A percentile compares a stretch with the other conserved stretches of the same genome.
phyloP scores from a whole-genome alignment of 2,797 vertebrate species.

The Xenopus petersii region DNA sequence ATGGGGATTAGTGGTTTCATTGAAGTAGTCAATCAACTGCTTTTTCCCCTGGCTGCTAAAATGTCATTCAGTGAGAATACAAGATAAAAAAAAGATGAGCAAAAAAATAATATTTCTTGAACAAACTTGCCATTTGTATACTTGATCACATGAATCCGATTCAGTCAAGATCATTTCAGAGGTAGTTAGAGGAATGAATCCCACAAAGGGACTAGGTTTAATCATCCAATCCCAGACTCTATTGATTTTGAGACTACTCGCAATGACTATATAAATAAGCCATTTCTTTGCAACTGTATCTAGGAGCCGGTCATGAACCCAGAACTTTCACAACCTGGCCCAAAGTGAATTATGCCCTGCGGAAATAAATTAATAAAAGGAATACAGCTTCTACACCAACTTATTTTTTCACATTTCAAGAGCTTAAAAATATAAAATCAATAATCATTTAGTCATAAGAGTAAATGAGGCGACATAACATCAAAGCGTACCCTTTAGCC shows the following conservation, averaged over 20 bases:
- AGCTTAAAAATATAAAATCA: constrained; percentile 87
- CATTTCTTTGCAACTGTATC: constrained; percentile 79
- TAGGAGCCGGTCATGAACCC: constrained; percentile 77
- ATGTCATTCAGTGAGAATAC: constrained; percentile 64
- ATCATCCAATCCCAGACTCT: constrained; percentile 80
- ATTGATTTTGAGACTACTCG: constrained; percentile 81
- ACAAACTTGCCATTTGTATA: constrained; percentile 70
- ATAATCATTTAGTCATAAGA: constrained; percentile 94
- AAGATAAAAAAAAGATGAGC: constrained; percentile 61
- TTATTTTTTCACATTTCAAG: constrained; percentile 81
- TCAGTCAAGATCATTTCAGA: constrained; percentile 68
- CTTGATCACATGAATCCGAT: constrained; percentile 69
- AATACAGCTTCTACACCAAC: constrained; percentile 76
- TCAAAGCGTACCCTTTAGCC: constrained; percentile 83
- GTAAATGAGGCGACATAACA: constrained; percentile 88
- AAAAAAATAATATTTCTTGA: constrained; percentile 67
- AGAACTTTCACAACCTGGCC: constrained; percentile 77
- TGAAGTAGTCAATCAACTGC: constrained; percentile 63
- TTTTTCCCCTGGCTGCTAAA: constrained; percentile 59
- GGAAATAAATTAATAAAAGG: constrained; percentile 85
- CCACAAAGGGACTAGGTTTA: constrained; percentile 79
- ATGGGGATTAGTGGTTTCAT: constrained; percentile 65
- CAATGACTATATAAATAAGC: constrained; percentile 85
- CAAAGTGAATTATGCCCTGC: constrained; percentile 77
- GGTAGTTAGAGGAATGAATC: constrained; percentile 71